Percentiles rank a stretch among this genome's conserved stretches.
These are phyloP conservation scores for Rhinogobio ventralis DNA, from an alignment of 2,797 vertebrate genomes.

Conservation along the genomic window DNA sequence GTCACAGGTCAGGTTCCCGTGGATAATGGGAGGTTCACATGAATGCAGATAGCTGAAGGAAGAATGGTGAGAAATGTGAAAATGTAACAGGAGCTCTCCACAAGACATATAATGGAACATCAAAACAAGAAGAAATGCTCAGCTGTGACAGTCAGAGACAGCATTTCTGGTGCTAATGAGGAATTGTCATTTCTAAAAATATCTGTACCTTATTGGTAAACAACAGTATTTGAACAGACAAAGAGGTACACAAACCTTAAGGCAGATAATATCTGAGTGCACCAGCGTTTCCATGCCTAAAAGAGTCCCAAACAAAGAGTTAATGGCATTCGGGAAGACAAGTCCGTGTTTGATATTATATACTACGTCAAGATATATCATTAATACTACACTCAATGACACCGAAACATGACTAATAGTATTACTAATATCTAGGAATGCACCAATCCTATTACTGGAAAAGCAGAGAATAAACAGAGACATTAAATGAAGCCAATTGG, in stretches of 20 bases:
- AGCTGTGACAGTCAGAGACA: not conserved
- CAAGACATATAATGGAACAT: not conserved
- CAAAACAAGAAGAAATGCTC: not conserved
- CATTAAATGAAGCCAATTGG: not conserved
- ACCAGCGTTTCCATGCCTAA: slow-evolving; percentile 99
- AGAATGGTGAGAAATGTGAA: not conserved
- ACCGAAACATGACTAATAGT: not conserved
- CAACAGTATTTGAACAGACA: not conserved
- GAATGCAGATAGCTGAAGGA: slow-evolving; percentile 92
- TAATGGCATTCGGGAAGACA: not conserved
- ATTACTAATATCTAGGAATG: not conserved
- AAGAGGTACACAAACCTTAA: slow-evolving; percentile 83
- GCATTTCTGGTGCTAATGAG: not conserved
- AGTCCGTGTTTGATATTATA: not conserved
- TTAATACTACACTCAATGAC: not conserved
- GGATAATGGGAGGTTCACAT: slow-evolving; percentile 96
- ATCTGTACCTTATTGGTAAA: not conserved
- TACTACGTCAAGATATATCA: not conserved
- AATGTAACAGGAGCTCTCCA: slow-evolving; percentile 5
- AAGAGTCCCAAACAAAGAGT: slow-evolving; percentile 46
- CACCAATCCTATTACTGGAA: not conserved
- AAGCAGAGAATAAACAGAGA: not conserved
- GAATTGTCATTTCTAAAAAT: not conserved
- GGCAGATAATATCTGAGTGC: slow-evolving; percentile 96
- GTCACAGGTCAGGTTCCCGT: slow-evolving; percentile 97